These are phyloP conservation scores for Pinctada fucata DNA, from an alignment of 2,888 invertebrate species.

Conservation along the genomic window DNA sequence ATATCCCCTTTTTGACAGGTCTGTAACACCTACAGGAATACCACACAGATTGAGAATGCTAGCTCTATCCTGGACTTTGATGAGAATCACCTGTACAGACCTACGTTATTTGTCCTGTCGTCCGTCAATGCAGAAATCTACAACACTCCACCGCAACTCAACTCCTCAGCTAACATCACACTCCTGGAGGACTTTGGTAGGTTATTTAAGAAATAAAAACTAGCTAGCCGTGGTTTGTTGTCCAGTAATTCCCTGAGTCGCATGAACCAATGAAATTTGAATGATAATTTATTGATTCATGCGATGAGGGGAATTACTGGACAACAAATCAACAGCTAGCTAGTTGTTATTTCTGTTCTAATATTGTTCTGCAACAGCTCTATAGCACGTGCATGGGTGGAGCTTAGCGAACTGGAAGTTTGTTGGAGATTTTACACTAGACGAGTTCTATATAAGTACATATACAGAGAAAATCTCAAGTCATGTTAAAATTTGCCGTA, in stretches of 20 bases:
- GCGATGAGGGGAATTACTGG: too few species aligned
- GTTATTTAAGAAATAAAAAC: background rate
- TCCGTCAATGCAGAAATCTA: conserved; percentile 29
- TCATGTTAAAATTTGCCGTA: background rate
- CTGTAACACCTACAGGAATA: conserved; percentile 29
- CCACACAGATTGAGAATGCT: background rate
- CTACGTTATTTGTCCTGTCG: conserved; percentile 47
- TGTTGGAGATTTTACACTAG: too few species aligned
- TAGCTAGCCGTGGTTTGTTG: too few species aligned
- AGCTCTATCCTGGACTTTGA: background rate
- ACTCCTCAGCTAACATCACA: conserved; percentile 18
- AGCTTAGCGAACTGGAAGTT: too few species aligned
- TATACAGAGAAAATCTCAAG: background rate
- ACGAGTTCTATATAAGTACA: background rate
- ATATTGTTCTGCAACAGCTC: too few species aligned
- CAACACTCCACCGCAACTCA: conserved; percentile 47
- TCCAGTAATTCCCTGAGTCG: too few species aligned
- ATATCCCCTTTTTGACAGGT: conserved; percentile 5
- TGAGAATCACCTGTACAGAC: conserved; percentile 31
- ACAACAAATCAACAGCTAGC: too few species aligned
- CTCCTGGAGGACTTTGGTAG: conserved; percentile 45
- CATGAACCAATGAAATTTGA: too few species aligned
- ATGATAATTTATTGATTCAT: too few species aligned
- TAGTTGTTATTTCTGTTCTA: too few species aligned
- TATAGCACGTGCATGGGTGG: too few species aligned